These are phyloP conservation scores for Mastacembelus armatus DNA, from an alignment of 2,797 vertebrate genomes.

Conservation along the genomic window DNA sequence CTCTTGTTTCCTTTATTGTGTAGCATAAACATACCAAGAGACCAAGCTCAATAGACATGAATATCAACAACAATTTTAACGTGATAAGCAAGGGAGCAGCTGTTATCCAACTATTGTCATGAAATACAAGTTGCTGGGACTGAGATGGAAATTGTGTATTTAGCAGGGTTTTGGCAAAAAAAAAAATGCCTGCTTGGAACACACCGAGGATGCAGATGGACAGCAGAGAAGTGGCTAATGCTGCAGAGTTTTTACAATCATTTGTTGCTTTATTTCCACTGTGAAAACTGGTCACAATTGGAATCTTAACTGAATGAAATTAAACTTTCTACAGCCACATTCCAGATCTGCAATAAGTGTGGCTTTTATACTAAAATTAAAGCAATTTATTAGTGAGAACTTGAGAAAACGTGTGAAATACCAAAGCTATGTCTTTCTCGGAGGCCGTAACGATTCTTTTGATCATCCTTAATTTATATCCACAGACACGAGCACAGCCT, in stretches of 20 bases:
- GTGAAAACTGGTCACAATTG: conserved; percentile 18
- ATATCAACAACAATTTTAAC: not conserved
- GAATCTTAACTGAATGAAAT: conserved; percentile 30
- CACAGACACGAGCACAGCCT: conserved; percentile 16
- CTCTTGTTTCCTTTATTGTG: not conserved
- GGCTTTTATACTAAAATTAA: conserved; percentile 21
- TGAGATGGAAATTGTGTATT: conserved; percentile 3
- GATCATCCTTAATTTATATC: conserved; percentile 43
- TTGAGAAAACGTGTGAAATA: conserved; percentile 13
- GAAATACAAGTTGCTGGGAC: not conserved
- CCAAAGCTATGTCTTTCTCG: conserved; percentile 8
- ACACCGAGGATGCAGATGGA: conserved; percentile 30
- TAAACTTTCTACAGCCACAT: not conserved
- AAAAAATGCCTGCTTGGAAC: conserved; percentile 3
- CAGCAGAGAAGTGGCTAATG: conserved; percentile 5
- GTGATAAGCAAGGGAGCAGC: not conserved
- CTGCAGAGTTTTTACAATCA: conserved; percentile 10
- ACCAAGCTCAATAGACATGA: not conserved
- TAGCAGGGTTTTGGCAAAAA: conserved; percentile 6
- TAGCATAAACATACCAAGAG: not conserved
- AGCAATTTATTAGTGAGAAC: conserved; percentile 26
- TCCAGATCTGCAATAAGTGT: not conserved
- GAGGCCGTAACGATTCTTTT: conserved; percentile 28
- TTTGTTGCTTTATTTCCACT: conserved; percentile 11
- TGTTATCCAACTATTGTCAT: not conserved